Evolutionary conservation across 2,113 vertebrate species (phyloP), one percentile per base, ranked within the genome.

Genomic region (Copsychus sechellarum): DNA sequence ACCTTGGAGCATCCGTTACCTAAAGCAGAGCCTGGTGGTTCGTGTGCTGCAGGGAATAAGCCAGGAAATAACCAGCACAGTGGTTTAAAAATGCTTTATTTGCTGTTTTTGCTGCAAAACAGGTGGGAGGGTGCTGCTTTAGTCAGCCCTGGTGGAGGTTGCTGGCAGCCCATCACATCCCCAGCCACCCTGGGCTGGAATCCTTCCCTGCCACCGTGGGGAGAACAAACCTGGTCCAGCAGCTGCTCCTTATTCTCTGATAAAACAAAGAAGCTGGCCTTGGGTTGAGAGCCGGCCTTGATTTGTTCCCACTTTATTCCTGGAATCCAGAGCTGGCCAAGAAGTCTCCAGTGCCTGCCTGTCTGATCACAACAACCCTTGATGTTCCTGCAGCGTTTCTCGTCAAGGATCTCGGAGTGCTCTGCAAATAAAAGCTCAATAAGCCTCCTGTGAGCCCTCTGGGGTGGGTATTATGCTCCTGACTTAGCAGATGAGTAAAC

Each of bases 381-480:
- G 7, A 17, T 58, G 80, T 22, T 82, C 34, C 83, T 53, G 43
- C 89, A 33, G 78, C 11, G 5, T 48, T 70, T 33, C 62, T 81
- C 36, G 3, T 54, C 15, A 57, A 65, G 56, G 38, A 74, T 81
- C 79, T 88, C 47, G 0, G 21, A 95, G 86, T 90, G 95, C 96
- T 97, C 80, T 81, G 84, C 93, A 97, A 95, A 93, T 79, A 95
- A 45, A 86, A 94, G 72, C 56, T 76, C 93, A 83, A 7, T 36
- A 51, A 97, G 78, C 71, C 93, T 80, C 79, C 78, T 36, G 74
- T 12, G 53, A 82, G 14, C 51, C 66, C 96, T 92, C 92, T 33
- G 38, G 78, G 92, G 78, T 62, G 65, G 61, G 58, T 23, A 29
- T 92, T 91, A 45, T 6, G 51, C 62, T 81, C 77, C 86, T 77